Conservation (phyloP, 1,140 invertebrate species). For the Onthophagus taurus region DNA sequence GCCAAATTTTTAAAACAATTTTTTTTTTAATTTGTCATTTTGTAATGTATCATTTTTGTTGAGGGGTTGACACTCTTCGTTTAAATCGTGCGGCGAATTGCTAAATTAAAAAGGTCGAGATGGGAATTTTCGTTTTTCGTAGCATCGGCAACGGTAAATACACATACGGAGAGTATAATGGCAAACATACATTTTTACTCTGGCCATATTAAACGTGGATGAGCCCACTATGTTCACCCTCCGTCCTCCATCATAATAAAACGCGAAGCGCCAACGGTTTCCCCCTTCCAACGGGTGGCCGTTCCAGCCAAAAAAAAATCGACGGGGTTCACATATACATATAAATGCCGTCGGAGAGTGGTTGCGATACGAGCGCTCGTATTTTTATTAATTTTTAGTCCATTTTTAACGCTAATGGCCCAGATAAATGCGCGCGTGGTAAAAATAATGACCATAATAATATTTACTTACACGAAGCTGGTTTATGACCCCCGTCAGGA, state of each 20-base stretch:
- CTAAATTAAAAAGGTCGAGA: too few relatives aligned
- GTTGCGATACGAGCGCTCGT: constrained; percentile 20
- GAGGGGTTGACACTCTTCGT: too few relatives aligned
- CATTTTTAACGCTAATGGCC: constrained; percentile 29
- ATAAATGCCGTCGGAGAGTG: too few relatives aligned
- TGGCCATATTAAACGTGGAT: constrained; percentile 27
- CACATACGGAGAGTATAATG: too few relatives aligned
- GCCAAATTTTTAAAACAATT: too few relatives aligned
- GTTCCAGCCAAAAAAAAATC: too few relatives aligned
- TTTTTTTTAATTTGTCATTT: too few relatives aligned
- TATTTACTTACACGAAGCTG: constrained; percentile 18
- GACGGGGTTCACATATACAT: constrained; percentile 13
- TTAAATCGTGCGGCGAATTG: too few relatives aligned
- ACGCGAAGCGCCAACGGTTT: constrained; percentile 17
- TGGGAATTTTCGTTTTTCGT: too few relatives aligned
- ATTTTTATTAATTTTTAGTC: constrained; percentile 32
- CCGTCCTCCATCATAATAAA: constrained; percentile 32
- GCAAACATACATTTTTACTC: constrained; percentile 33
- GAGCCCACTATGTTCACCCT: constrained; percentile 19
- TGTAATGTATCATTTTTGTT: too few relatives aligned
- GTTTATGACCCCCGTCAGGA: background rate
- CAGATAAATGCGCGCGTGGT: constrained; percentile 17
- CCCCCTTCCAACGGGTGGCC: too few relatives aligned
- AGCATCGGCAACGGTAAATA: too few relatives aligned
- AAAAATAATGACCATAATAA: constrained; percentile 24